Evolutionary conservation across 2,113 vertebrate genomes (phyloP).

Genomic region (Okapia johnstoni): DNA sequence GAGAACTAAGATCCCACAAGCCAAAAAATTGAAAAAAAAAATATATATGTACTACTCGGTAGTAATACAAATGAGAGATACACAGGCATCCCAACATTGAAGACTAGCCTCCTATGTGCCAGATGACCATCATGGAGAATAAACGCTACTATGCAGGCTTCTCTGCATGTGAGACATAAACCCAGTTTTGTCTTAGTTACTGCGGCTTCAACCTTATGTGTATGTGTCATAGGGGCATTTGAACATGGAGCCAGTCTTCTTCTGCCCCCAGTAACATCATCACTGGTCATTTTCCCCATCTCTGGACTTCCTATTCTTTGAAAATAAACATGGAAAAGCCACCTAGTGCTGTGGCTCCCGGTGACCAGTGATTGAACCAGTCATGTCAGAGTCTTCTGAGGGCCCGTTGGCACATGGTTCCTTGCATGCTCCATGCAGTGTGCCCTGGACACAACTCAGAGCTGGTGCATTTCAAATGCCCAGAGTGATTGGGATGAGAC

Average conservation of each 20-base stretch:
- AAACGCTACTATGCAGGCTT: not conserved
- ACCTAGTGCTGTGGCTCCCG: not conserved
- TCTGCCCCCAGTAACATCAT: not conserved
- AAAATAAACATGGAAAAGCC: not conserved
- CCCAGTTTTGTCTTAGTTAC: not conserved
- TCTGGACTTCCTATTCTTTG: not conserved
- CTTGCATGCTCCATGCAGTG: fast-evolving
- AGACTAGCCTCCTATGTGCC: not conserved
- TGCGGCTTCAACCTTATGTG: too few species aligned
- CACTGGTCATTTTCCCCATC: not conserved
- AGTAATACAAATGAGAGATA: not conserved
- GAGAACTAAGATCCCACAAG: not conserved
- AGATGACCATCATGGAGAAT: not conserved
- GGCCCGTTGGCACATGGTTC: fast-evolving
- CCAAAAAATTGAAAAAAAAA: not conserved
- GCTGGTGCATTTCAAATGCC: not conserved
- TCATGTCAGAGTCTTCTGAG: fast-evolving
- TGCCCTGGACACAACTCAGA: not conserved
- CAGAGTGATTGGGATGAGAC: not conserved
- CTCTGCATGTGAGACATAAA: not conserved
- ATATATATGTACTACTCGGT: not conserved
- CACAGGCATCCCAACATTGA: not conserved
- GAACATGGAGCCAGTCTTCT: not conserved
- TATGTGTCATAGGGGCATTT: not conserved
- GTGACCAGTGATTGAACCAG: not conserved